Evolutionary conservation across 2,888 invertebrate species (phyloP).

Genomic region (Melieria omissa): DNA sequence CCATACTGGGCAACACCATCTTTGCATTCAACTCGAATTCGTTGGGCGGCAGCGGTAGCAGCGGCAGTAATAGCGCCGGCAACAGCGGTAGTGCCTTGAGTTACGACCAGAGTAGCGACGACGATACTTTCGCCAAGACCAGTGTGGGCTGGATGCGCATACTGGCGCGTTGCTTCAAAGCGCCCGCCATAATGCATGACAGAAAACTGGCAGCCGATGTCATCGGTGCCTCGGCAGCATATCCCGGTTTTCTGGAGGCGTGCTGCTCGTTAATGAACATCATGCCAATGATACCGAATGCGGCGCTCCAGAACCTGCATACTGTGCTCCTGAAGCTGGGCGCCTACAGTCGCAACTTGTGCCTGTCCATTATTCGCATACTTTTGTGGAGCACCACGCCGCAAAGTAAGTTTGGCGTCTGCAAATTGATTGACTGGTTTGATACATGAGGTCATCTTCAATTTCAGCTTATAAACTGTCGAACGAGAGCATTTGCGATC

Average conservation of each 20-base stretch:
- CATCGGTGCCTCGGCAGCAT: constrained; percentile 70
- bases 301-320: constrained; percentile 73
- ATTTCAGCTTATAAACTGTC: constrained; percentile 64
- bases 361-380: constrained; percentile 71
- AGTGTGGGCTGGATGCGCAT: constrained; percentile 88
- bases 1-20: constrained; percentile 85
- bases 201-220: constrained; percentile 67
- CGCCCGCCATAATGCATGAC: constrained; percentile 59
- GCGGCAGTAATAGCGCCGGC: constrained; percentile 9
- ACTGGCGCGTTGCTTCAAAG: constrained; percentile 80
- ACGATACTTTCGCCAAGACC: constrained; percentile 66
- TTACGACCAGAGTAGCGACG: constrained; percentile 54
- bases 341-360: constrained; percentile 72
- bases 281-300: constrained; percentile 71
- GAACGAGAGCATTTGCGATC: constrained; percentile 77
- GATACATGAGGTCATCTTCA: background rate
- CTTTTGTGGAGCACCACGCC: constrained; percentile 71
- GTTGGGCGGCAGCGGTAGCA: background rate
- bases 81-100: constrained; percentile 34
- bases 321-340: constrained; percentile 78
- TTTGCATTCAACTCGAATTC: constrained; percentile 71
- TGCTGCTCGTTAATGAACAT: constrained; percentile 79
- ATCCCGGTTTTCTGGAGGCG: constrained; percentile 75
- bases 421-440: background rate
- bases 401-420: constrained; percentile 55